A percentile compares a stretch with the other conserved stretches of the same genome.
Conservation (phyloP, 2,113 vertebrate species). For the Nibea coibor region DNA sequence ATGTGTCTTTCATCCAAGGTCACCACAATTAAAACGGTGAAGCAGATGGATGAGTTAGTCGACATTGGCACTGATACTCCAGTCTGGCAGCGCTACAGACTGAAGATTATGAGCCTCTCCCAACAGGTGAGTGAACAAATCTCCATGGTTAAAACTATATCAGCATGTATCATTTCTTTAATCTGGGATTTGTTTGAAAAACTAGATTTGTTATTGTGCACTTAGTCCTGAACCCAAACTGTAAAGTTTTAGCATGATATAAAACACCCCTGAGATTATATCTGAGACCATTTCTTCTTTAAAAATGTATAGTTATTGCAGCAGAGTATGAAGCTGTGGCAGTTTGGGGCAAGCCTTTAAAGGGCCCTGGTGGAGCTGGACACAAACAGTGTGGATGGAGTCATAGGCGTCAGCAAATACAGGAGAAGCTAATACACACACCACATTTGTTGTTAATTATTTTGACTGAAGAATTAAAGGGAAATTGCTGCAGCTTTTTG, state of each 20-base stretch:
- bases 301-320: neutral
- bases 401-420: neutral
- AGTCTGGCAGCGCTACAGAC: slow-evolving; percentile 92
- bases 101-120: slow-evolving; percentile 89
- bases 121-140: slow-evolving; percentile 86
- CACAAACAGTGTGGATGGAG: slow-evolving; percentile 10
- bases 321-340: neutral
- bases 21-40: slow-evolving; percentile 97
- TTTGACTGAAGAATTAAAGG: neutral
- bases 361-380: neutral
- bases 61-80: slow-evolving; percentile 92
- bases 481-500: slow-evolving; percentile 2
- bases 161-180: neutral
- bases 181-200: neutral
- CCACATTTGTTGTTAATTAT: neutral
- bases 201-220: neutral
- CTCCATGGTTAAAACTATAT: neutral
- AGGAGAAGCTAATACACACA: slow-evolving; percentile 13
- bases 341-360: neutral
- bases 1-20: slow-evolving; percentile 82
- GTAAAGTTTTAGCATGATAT: slow-evolving; percentile 7
- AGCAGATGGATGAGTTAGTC: slow-evolving; percentile 93
- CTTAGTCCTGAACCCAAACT: neutral
- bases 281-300: neutral
- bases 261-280: neutral